These are phyloP conservation scores for Venustoraphidia nigricollis DNA, from an alignment of 2,888 invertebrate species.

Conservation along the genomic window DNA sequence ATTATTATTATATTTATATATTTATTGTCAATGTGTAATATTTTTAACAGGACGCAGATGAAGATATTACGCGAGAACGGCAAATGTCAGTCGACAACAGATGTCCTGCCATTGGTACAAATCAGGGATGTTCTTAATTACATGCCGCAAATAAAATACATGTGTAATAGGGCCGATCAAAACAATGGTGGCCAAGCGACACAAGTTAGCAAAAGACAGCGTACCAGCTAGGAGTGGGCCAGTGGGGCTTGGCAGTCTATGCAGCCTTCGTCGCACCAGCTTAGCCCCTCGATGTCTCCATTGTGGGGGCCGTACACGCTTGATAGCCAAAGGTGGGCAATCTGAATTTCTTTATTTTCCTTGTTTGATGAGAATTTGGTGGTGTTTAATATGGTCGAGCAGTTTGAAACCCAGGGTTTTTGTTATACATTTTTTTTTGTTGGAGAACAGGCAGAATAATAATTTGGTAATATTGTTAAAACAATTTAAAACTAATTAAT, in stretches of 20 bases:
- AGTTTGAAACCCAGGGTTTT: too few species aligned
- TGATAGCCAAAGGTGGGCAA: conserved; percentile 5
- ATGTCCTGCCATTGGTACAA: conserved; percentile 63
- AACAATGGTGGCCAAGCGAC: conserved; percentile 25
- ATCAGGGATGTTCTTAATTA: conserved; percentile 70
- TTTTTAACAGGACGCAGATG: conserved; percentile 46
- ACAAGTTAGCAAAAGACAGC: conserved; percentile 32
- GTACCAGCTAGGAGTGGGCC: conserved; percentile 45
- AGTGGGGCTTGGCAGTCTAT: conserved; percentile 4
- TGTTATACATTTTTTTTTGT: too few species aligned
- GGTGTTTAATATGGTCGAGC: too few species aligned
- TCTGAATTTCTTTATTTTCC: not conserved
- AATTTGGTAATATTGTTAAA: too few species aligned
- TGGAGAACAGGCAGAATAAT: too few species aligned
- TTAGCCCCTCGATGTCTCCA: not conserved
- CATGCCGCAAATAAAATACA: conserved; percentile 79
- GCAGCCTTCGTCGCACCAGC: conserved; percentile 1
- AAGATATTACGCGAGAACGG: conserved; percentile 61
- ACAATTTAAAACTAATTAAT: too few species aligned
- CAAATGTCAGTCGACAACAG: conserved; percentile 53
- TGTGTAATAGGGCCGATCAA: conserved; percentile 43
- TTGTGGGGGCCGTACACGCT: not conserved
- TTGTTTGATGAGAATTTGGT: too few species aligned
- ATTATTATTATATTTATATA: not conserved
- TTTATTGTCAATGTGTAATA: not conserved